Evolutionary conservation across 2,113 vertebrate genomes (phyloP).

Genomic region (Hiodon alosoides): DNA sequence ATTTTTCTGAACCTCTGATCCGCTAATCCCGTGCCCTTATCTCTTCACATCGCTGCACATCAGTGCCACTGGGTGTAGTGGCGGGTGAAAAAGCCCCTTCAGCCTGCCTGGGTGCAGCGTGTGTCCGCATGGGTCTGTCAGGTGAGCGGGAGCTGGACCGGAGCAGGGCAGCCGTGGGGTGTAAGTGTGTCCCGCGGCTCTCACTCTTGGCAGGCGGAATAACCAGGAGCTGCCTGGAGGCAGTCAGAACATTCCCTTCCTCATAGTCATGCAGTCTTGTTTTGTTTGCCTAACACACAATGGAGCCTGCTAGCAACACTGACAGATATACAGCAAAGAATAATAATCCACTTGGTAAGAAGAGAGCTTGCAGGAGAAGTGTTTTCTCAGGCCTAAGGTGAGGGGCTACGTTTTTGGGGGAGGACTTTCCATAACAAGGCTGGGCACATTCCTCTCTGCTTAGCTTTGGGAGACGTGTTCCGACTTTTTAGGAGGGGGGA

Average conservation of each 20-base stretch:
- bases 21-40: too few species aligned
- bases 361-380: slow-evolving; percentile 1
- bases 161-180: too few species aligned
- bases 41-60: too few species aligned
- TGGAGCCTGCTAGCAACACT: slow-evolving; percentile 42
- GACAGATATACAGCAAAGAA: slow-evolving; percentile 36
- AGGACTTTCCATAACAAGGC: slow-evolving; percentile 49
- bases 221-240: slow-evolving; percentile 51
- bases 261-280: slow-evolving; percentile 55
- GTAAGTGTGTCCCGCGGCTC: slow-evolving; percentile 13
- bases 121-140: too few species aligned
- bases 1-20: too few species aligned
- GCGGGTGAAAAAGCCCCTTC: too few species aligned
- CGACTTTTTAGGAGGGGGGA: slow-evolving; percentile 29
- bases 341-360: slow-evolving; percentile 21
- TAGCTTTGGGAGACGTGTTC: slow-evolving; percentile 39
- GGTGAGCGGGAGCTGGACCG: too few species aligned
- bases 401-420: slow-evolving; percentile 4
- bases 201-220: slow-evolving; percentile 44
- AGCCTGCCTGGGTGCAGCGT: too few species aligned
- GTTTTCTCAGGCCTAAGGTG: slow-evolving; percentile 5
- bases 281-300: slow-evolving; percentile 36
- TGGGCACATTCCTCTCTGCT: slow-evolving; percentile 45
- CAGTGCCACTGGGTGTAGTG: too few species aligned
- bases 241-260: slow-evolving; percentile 39